Evolutionary conservation across 23 tunicate genomes (phyloP).

Genomic region (Halocynthia aurantium): DNA sequence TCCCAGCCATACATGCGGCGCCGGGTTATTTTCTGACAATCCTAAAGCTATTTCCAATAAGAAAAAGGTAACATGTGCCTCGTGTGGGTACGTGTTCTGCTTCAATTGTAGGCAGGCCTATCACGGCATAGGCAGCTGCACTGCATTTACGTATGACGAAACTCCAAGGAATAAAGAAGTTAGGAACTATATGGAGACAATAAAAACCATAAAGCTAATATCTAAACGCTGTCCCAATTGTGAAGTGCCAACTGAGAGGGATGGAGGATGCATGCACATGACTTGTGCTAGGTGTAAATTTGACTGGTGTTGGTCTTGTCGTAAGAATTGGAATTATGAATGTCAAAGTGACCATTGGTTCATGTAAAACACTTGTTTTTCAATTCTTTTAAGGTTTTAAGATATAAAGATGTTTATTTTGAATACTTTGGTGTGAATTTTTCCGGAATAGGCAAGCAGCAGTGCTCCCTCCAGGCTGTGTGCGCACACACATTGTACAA

Average conservation of each 20-base stretch:
- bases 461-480: too few species aligned
- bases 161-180: not conserved
- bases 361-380: not conserved
- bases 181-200: not conserved
- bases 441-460: too few species aligned
- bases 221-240: slow-evolving; percentile 22
- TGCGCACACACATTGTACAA: too few species aligned
- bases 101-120: slow-evolving; percentile 5
- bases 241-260: slow-evolving; percentile 14
- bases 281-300: slow-evolving; percentile 9
- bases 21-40: slow-evolving; percentile 5
- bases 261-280: slow-evolving; percentile 32
- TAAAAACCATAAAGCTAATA: not conserved
- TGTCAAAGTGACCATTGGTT: slow-evolving; percentile 27
- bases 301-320: slow-evolving; percentile 27
- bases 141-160: not conserved
- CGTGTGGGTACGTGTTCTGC: slow-evolving; percentile 7
- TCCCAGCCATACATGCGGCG: slow-evolving; percentile 16
- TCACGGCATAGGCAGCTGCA: slow-evolving; percentile 13
- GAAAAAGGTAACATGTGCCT: slow-evolving; percentile 1
- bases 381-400: not conserved
- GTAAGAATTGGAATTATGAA: slow-evolving; percentile 4
- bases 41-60: not conserved
- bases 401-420: too few species aligned
- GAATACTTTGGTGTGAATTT: too few species aligned